Evolutionary conservation across 1,140 invertebrate species (phyloP).

Genomic region (Tetragonula clypearis): DNA sequence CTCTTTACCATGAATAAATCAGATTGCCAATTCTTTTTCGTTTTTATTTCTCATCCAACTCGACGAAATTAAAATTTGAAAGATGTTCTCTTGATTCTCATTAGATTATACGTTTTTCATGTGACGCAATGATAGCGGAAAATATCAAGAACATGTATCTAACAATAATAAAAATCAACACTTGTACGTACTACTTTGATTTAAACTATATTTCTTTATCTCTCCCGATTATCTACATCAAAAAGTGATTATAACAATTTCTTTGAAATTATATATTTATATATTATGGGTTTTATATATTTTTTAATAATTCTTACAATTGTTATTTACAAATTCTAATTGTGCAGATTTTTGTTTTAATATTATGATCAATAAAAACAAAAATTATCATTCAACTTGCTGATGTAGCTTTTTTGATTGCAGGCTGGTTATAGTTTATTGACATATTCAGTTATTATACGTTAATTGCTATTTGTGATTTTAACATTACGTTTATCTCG

Average conservation of each 20-base stretch:
- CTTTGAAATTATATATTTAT: background rate
- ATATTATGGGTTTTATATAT: background rate
- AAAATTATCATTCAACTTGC: background rate
- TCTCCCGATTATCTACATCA: too few species aligned
- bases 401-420: background rate
- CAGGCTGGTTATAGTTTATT: background rate
- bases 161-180: background rate
- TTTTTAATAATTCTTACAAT: background rate
- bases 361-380: background rate
- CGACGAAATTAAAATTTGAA: background rate
- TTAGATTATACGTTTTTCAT: background rate
- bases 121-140: background rate
- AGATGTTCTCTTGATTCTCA: background rate
- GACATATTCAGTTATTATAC: background rate
- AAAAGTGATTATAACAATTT: background rate
- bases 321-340: background rate
- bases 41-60: background rate
- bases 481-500: background rate
- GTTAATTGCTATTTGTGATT: background rate
- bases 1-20: conserved; percentile 73
- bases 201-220: background rate
- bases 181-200: background rate
- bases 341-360: background rate
- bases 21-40: background rate
- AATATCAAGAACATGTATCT: background rate